These are phyloP conservation scores for Amphipyra berbera DNA, from an alignment of 2,888 invertebrate genomes.

Conservation along the genomic window DNA sequence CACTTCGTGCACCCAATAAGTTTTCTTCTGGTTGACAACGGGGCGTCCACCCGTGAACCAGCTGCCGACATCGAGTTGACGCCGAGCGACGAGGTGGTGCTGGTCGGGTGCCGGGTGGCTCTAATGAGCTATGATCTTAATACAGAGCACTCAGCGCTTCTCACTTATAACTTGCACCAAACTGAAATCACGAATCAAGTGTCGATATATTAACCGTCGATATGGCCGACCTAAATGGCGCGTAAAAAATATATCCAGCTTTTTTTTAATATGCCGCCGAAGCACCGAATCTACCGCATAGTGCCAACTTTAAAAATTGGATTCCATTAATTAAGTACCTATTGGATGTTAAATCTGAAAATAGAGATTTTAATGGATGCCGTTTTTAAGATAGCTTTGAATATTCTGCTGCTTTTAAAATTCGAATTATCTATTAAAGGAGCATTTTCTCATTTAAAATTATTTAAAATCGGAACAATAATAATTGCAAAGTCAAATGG, in stretches of 20 bases:
- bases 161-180: conserved; percentile 42
- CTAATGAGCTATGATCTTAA: no score
- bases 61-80: no score
- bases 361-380: conserved; percentile 19
- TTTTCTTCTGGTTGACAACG: no score
- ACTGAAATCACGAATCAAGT: conserved; percentile 64
- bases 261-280: conserved; percentile 35
- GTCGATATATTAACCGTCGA: conserved; percentile 70
- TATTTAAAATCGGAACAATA: no score
- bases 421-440: no score
- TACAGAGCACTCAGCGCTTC: no score
- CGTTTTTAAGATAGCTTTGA: conserved; percentile 5
- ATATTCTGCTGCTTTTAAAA: background rate
- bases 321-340: conserved; percentile 47
- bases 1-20: no score
- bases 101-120: no score
- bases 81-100: no score
- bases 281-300: conserved; percentile 23
- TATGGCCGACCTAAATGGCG: conserved; percentile 65
- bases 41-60: no score
- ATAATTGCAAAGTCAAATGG: no score
- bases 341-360: conserved; percentile 28
- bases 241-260: conserved; percentile 41
- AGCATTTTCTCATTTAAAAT: no score
- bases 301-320: conserved; percentile 49